A percentile compares a stretch with the other conserved stretches of the same genome.
phyloP scores from a whole-genome alignment of 2,797 vertebrate genomes.

The Lagodon rhomboides region DNA sequence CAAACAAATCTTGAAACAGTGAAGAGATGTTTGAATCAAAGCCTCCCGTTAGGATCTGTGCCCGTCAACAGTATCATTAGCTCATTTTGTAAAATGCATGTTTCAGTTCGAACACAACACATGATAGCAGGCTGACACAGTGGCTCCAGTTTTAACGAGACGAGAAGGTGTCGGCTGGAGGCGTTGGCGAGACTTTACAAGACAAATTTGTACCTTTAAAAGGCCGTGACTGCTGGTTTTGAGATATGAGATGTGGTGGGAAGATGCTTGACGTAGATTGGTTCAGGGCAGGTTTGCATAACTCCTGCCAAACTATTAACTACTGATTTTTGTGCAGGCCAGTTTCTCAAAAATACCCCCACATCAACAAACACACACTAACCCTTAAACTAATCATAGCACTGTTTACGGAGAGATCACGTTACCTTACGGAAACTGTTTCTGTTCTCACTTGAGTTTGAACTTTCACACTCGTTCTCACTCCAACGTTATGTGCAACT shows the following conservation, averaged over 20 bases:
- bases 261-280: not conserved
- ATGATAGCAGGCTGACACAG: not conserved
- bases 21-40: not conserved
- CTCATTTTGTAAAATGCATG: not conserved
- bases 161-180: not conserved
- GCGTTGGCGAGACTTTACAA: not conserved
- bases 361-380: conserved; percentile 9
- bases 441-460: conserved; percentile 36
- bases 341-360: not conserved
- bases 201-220: not conserved
- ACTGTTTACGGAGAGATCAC: conserved; percentile 23
- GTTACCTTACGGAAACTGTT: conserved; percentile 38
- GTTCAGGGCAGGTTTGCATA: not conserved
- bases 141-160: not conserved
- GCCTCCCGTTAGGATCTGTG: not conserved
- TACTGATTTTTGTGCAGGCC: not conserved
- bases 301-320: not conserved
- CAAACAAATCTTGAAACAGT: not conserved
- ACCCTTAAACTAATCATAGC: conserved; percentile 2
- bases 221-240: not conserved
- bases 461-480: conserved; percentile 22
- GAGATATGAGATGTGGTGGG: not conserved
- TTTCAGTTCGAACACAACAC: not conserved
- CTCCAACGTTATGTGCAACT: conserved; percentile 5
- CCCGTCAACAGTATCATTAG: not conserved